A percentile compares a stretch with the other conserved stretches of the same genome.
Evolutionary conservation across 1,140 invertebrate species (phyloP).

Genomic region (Euwallacea similis): DNA sequence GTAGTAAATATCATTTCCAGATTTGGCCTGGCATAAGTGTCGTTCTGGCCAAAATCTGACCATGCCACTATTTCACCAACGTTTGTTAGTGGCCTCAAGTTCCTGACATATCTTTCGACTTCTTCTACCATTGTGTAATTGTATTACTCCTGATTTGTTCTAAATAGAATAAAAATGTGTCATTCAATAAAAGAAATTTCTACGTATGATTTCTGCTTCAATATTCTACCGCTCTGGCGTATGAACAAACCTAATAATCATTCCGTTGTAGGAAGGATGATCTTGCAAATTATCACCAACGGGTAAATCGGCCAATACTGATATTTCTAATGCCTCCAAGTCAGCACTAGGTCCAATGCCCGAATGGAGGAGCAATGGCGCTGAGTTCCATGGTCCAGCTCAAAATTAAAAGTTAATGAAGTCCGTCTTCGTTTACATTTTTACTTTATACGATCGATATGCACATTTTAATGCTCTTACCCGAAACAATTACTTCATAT

Average conservation of each 20-base stretch:
- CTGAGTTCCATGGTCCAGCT: background rate
- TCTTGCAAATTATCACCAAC: background rate
- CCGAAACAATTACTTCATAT: slow-evolving; percentile 66
- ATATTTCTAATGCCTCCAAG: background rate
- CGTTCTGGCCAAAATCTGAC: background rate
- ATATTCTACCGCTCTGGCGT: too few species aligned
- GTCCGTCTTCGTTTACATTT: too few species aligned
- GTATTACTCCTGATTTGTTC: background rate
- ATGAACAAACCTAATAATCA: background rate
- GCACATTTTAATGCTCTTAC: slow-evolving; percentile 57
- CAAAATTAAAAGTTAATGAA: background rate
- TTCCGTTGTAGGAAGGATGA: background rate
- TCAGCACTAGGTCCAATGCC: background rate
- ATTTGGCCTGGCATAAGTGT: background rate
- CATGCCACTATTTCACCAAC: background rate
- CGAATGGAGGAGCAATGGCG: background rate
- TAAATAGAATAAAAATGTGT: background rate
- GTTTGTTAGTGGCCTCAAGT: background rate
- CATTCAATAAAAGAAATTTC: background rate
- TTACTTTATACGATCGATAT: slow-evolving; percentile 43
- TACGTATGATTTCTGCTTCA: background rate
- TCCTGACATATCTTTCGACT: background rate
- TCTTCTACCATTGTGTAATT: background rate
- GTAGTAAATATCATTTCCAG: background rate
- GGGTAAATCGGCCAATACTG: background rate